phyloP scores from a whole-genome alignment of 2,797 vertebrate genomes.

The Tokudaia tokunoshimensis region DNA sequence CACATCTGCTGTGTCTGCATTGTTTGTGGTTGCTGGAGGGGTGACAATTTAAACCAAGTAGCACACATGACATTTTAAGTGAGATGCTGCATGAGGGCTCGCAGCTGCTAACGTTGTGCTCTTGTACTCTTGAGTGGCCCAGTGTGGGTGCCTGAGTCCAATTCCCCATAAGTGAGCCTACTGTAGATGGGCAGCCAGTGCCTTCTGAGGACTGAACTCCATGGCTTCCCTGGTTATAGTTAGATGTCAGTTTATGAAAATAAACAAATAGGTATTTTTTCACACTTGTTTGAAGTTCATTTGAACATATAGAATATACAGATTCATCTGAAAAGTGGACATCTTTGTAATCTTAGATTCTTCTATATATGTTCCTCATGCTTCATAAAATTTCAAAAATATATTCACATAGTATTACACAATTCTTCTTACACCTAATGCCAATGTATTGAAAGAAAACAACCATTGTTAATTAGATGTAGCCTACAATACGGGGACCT shows the following conservation, averaged over 20 bases:
- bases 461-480: background rate
- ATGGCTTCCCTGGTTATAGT: background rate
- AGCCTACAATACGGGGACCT: background rate
- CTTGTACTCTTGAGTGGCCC: constrained; percentile 64
- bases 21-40: constrained; percentile 93
- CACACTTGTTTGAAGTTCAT: background rate
- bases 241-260: constrained; percentile 23
- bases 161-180: constrained; percentile 63
- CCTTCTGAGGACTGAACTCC: constrained; percentile 8
- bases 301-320: background rate
- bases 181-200: background rate
- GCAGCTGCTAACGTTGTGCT: constrained; percentile 90
- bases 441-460: background rate
- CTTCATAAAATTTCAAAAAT: constrained; percentile 21
- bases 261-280: background rate
- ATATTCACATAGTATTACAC: background rate
- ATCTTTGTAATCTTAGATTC: background rate
- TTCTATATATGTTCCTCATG: background rate
- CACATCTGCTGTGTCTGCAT: constrained; percentile 95
- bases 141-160: background rate
- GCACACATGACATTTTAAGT: constrained; percentile 93
- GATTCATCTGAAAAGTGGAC: background rate
- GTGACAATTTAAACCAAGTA: constrained; percentile 93
- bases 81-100: constrained; percentile 93
- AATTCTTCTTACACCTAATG: background rate